Percentiles rank a stretch among this genome's conserved stretches.
These are phyloP conservation scores for Vulpes lagopus DNA, from an alignment of 2,113 vertebrate species.

Conservation along the genomic window DNA sequence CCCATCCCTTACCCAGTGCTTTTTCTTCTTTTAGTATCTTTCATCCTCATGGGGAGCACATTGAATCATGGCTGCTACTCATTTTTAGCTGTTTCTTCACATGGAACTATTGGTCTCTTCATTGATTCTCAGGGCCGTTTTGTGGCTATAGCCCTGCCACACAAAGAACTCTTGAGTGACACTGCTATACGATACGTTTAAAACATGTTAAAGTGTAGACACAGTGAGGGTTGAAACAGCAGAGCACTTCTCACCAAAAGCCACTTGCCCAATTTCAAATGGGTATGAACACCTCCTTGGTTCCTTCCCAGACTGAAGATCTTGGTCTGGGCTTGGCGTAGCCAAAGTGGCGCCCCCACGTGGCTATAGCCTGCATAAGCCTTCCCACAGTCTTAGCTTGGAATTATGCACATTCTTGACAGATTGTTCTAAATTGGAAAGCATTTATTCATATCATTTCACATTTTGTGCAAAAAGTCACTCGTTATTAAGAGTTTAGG, in stretches of 20 bases:
- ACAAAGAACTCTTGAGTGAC: neutral
- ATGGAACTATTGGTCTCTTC: neutral
- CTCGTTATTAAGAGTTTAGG: neutral
- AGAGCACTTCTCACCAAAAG: neutral
- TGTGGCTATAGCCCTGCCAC: neutral
- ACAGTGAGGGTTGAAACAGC: neutral
- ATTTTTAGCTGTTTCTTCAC: neutral
- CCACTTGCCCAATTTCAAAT: neutral
- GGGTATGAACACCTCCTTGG: accelerated
- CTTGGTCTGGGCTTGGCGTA: neutral
- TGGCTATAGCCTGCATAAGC: neutral
- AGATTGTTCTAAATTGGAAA: neutral
- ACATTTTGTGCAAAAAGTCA: slow-evolving; percentile 26
- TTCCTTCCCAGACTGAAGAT: neutral
- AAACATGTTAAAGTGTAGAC: slow-evolving; percentile 24
- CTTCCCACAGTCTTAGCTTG: neutral
- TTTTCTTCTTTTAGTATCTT: neutral
- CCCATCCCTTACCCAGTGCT: neutral
- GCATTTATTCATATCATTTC: neutral
- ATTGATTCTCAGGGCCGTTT: neutral
- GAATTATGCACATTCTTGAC: neutral
- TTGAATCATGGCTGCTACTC: neutral
- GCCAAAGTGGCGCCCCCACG: neutral
- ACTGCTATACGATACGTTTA: neutral
- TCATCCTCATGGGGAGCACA: neutral